Base-by-base conservation (phyloP, 2,113 vertebrate genomes). In the Morone chrysops region DNA sequence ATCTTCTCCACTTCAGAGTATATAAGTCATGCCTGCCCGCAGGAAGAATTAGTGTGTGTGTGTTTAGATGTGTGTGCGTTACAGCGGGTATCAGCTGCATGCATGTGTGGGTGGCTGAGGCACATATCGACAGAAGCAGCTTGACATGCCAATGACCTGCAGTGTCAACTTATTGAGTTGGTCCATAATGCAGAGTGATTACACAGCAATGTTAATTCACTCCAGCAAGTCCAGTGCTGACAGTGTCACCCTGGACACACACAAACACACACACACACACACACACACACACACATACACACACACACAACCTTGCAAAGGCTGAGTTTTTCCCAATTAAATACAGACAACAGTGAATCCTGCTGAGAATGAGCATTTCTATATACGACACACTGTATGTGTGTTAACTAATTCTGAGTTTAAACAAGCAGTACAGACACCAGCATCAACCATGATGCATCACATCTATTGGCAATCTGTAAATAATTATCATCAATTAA, bases 131-230 rank as follows among this genome's bases (percentile, higher is more conserved):
- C 83, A 86, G 56, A 62, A 73, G 53, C 65, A 68, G 70, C 60
- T n/a, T 84, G 74, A 86, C 86, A 87, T 83, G 69, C 67, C 84
- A 67, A 4, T 75, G 87, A 88, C 80, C 86, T 76, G 84, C 82
- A 85, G 81, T 90, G 81, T 90, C 80, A 83, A 62, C 48, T 70
- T 89, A 89, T 86, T 87, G 90, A 93, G 54, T 66, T 45, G 67
- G 31, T 72, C 73, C 73, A 90, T 84, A 86, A 92, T 82, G 71
- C 56, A 87, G 85, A 87, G 87, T 90, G 91, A 90, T 92, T 88
- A 87, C 79, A 11, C 86, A 88, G 81, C 84, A 82, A 80, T 78
- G 78, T 88, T 88, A 75, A 90, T 76, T 87, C 82, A 92, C 82
- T 83, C 36, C 38, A 47, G 68, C 53, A 75, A 80, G 48, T 71